Evolutionary conservation across 2,888 invertebrate genomes (phyloP), one percentile per base, ranked within the genome.

Genomic region (Lingula anatina): DNA sequence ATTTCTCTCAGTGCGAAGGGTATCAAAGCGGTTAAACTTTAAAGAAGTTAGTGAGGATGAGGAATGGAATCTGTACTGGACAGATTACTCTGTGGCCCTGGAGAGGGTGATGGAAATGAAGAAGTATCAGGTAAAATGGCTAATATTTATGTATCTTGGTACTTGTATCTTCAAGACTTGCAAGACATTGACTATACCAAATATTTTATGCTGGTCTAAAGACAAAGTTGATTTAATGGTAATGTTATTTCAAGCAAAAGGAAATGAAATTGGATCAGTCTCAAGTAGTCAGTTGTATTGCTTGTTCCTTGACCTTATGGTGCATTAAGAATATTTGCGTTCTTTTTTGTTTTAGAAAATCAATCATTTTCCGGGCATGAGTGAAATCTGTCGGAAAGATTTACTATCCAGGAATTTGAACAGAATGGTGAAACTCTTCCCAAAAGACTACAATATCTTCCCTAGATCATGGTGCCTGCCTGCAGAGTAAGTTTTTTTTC

Each of bases 391-490:
- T 78, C 83, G 92, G 55, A 94, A 94, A 77, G 93, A 93, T 79
- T 79, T 90, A 46, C 79, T 94, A 25, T 90, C 92, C 2, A 82
- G 91, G 50, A 93, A 94, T 78, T 81, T 94, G 53, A 92, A 90
- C 74, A 83, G 91, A 60, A 92, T 93, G 92, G 82, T 86, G 54
- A 87, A 89, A 76, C 80, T 89, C 49, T 93, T 89, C 76, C 90
- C 92, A 0, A 86, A 86, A 63, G 92, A 93, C 57, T 94, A 92
- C 75, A 88, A 87, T 70, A 89, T 93, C 72, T 93, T 90, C 73
- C 93, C 94, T 1, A 90, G 88, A 79, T 90, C 92, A 7, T 94
- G 93, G 92, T 89, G 90, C 75, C 83, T 94, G 59, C 93, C 94
- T 25, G 88, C 90, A 21, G 91, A 92, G 89, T 89, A 80, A 83